A percentile compares a stretch with the other conserved stretches of the same genome.
Conservation (phyloP, 2,888 invertebrate species). For the Cerceris rybyensis region DNA sequence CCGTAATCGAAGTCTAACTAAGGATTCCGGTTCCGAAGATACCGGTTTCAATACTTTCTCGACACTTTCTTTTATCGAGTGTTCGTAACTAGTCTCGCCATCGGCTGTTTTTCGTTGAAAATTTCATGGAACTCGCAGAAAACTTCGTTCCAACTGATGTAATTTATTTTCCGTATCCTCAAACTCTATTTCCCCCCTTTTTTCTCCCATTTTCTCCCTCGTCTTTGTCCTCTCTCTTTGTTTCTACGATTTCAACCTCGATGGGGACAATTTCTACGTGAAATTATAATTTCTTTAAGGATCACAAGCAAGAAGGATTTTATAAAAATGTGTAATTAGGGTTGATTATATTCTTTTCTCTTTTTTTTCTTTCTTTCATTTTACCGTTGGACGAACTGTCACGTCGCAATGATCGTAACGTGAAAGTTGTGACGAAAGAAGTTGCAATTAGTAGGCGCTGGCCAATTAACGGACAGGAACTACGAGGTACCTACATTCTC, state of each 20-base stretch:
- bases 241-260: too few relatives aligned
- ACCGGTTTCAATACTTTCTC: slow-evolving; percentile 57
- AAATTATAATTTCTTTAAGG: too few relatives aligned
- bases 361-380: background rate
- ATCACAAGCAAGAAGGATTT: too few relatives aligned
- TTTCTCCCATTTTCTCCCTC: too few relatives aligned
- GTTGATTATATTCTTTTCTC: background rate
- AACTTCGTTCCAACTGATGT: too few relatives aligned
- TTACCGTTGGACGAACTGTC: background rate
- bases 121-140: background rate
- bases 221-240: too few relatives aligned
- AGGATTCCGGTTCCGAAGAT: slow-evolving; percentile 49
- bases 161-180: background rate
- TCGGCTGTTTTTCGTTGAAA: background rate
- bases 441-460: slow-evolving; percentile 1
- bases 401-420: background rate
- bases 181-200: too few relatives aligned
- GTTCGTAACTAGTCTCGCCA: background rate
- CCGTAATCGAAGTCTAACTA: slow-evolving; percentile 43
- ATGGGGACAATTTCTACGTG: too few relatives aligned
- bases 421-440: slow-evolving; percentile 2
- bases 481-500: background rate
- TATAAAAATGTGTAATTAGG: too few relatives aligned
- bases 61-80: slow-evolving; percentile 50
- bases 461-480: slow-evolving; percentile 3